phyloP scores from a whole-genome alignment of 2,888 invertebrate genomes.

The Ecliptopera silaceata region DNA sequence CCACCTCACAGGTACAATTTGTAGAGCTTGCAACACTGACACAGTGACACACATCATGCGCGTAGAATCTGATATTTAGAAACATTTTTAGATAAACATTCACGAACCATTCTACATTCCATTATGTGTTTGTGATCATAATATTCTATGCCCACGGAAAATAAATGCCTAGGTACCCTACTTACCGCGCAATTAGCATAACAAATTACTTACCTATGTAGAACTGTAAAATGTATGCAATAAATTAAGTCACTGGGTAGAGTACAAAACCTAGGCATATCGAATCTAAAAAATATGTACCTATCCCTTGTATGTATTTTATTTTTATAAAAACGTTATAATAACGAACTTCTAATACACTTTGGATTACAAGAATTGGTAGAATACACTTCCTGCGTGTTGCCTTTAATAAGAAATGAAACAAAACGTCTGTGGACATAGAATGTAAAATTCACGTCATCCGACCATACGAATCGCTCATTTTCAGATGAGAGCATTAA shows the following conservation, averaged over 20 bases:
- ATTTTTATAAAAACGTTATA: no score
- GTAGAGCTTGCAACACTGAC: slow-evolving; percentile 78
- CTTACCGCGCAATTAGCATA: background rate
- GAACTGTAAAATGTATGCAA: no score
- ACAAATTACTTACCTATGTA: no score
- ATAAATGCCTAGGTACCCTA: background rate
- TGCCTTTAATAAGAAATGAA: background rate
- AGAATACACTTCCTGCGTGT: slow-evolving; percentile 5
- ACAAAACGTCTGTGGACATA: slow-evolving; percentile 53
- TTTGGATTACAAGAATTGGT: slow-evolving; percentile 3
- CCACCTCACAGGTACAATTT: slow-evolving; percentile 54
- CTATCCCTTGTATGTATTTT: no score
- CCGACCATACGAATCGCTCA: slow-evolving; percentile 76
- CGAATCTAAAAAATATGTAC: no score
- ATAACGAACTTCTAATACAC: background rate
- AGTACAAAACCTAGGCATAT: no score
- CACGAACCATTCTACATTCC: slow-evolving; percentile 30
- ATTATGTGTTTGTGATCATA: slow-evolving; percentile 44
- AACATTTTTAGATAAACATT: slow-evolving; percentile 14
- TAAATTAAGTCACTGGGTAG: no score
- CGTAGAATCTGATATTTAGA: slow-evolving; percentile 18
- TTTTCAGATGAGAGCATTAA: slow-evolving; percentile 89
- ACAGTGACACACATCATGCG: slow-evolving; percentile 46
- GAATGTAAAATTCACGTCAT: slow-evolving; percentile 70
- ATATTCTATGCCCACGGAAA: slow-evolving; percentile 30